Evolutionary conservation across 2,888 invertebrate genomes (phyloP).

Genomic region (Mythimna albipuncta): DNA sequence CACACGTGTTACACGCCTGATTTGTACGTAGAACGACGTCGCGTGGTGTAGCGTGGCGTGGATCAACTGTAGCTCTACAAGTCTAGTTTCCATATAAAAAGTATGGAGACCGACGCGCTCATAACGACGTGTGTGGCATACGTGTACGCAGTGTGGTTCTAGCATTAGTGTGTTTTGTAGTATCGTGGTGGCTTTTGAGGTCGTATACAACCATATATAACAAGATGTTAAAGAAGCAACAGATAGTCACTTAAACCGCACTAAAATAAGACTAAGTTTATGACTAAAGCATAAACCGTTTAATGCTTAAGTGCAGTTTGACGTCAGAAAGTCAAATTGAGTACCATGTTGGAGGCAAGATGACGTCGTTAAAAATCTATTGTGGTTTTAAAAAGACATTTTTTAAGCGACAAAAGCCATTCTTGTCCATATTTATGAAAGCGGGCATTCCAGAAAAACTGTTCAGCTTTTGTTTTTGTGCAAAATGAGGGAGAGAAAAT

Average conservation of each 20-base stretch:
- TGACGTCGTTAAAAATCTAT: constrained; percentile 53
- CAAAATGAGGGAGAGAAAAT: constrained; percentile 4
- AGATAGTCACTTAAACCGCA: constrained; percentile 66
- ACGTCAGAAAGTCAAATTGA: constrained; percentile 59
- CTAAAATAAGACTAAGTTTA: constrained; percentile 65
- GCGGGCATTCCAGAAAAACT: constrained; percentile 22
- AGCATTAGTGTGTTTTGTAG: no score
- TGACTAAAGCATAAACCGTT: constrained; percentile 70
- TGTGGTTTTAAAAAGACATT: constrained; percentile 40
- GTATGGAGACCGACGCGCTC: no score
- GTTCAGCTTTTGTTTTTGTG: constrained; percentile 26
- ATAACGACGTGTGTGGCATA: no score
- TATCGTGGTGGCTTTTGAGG: no score
- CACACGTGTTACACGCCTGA: no score
- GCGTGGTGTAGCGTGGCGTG: no score
- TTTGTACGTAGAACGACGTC: no score
- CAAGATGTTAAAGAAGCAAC: constrained; percentile 59
- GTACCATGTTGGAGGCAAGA: constrained; percentile 56
- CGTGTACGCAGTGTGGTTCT: no score
- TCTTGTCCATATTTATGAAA: constrained; percentile 43
- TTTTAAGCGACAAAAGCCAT: constrained; percentile 41
- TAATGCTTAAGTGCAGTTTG: constrained; percentile 70
- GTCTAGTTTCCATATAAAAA: no score
- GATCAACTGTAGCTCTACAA: no score
- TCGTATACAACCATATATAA: background rate